Base-by-base conservation (phyloP, 2,888 invertebrate species). In the Octonoba sinensis region DNA sequence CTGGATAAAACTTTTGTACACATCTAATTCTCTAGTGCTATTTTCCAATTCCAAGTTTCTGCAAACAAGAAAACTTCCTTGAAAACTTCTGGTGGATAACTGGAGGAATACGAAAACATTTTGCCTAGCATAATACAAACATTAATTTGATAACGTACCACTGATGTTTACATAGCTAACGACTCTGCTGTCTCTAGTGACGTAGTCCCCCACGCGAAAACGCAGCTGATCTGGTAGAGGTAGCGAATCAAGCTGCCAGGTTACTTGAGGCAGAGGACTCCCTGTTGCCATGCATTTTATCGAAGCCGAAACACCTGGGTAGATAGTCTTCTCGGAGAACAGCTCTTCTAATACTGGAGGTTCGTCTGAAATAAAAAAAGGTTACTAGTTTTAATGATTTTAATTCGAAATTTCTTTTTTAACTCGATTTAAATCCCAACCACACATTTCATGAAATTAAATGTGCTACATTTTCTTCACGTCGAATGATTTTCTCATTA, bases 181-280 rank as follows among this genome's bases (percentile, higher is more conserved):
- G 0, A 84, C 84, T 62, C 83, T 60, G 65, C 76, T 83, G 51
- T 84, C 82, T 20, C 84, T 49, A 1, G 84, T 84, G 12, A 84
- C 84, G 51, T 82, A 84, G 59, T 84, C 84, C 15, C 84, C 84
- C 15, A 84, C 82, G 22, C 84, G 73, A 54, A 76, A 84, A n/a
- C 84, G 27, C 24, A 84, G 44, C 4, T 78, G 74, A n/a, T 84
- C 84, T 0, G 84, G 84, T 51, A 84, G 60, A 8, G 74, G 59
- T 24, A 79, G 49, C 16, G 77, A 62, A 57, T 84, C 84, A 24
- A 84, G 22, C n/a, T 56, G 49, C 84, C 84, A 84, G 2, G 84
- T 85, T 4, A 87, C 70, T 87, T 88, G 84, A 85, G 88, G 85
- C 87, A 88, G 60, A 84, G 86, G 73, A 87, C 86, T 49, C 83